Percentiles rank a stretch among this genome's conserved stretches.
Evolutionary conservation across 2,113 vertebrate species (phyloP).

Genomic region (Ahaetulla prasina): DNA sequence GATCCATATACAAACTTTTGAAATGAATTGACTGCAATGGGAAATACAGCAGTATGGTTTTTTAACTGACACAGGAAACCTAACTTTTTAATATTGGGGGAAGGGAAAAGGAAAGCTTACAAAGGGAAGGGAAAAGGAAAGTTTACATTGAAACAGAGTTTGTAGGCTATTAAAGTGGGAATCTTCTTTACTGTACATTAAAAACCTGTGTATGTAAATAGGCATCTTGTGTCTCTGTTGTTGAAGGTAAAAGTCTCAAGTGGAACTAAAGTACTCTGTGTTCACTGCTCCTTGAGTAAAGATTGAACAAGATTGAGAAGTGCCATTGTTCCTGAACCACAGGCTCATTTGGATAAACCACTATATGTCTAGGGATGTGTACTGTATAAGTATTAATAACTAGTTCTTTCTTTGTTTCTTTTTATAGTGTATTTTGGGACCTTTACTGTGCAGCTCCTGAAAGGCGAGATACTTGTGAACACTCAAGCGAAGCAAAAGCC

Average conservation of each 20-base stretch:
- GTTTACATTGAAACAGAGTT: rapidly evolving
- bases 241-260: neutral
- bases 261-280: rapidly evolving
- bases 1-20: neutral
- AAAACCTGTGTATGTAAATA: neutral
- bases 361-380: neutral
- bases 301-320: neutral
- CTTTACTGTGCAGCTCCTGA: conserved; percentile 98
- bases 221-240: neutral
- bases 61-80: neutral
- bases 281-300: neutral
- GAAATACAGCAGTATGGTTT: neutral
- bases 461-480: conserved; percentile 98
- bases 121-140: neutral
- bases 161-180: neutral
- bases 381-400: conserved; percentile 23
- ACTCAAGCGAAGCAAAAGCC: conserved; percentile 99
- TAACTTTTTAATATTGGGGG: neutral
- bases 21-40: neutral
- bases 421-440: conserved; percentile 96
- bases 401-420: conserved; percentile 40
- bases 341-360: neutral
- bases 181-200: neutral
- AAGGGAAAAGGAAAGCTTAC: rapidly evolving
- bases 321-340: neutral